A percentile compares a stretch with the other conserved stretches of the same genome.
Evolutionary conservation across 2,113 vertebrate species (phyloP).

Genomic region (Eidolon helvum): DNA sequence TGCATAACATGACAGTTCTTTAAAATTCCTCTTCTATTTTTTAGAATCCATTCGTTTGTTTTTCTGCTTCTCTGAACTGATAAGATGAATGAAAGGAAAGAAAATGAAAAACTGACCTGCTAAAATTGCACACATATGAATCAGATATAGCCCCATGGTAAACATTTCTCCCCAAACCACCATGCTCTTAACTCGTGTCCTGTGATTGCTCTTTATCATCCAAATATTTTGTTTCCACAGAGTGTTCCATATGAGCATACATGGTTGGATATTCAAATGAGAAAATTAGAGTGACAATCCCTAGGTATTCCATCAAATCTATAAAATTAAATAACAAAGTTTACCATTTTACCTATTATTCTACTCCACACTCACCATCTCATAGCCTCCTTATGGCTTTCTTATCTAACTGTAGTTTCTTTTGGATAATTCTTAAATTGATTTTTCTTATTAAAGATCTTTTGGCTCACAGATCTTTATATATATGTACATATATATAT

Average conservation of each 20-base stretch:
- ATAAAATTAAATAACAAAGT: neutral
- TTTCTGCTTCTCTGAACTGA: neutral
- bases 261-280: neutral
- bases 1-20: neutral
- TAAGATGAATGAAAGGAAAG: neutral
- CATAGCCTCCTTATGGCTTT: neutral
- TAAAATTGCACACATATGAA: neutral
- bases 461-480: neutral
- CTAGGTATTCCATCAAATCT: neutral
- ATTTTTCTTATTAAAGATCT: neutral
- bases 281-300: neutral
- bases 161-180: neutral
- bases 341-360: neutral
- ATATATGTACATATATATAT: too few species aligned
- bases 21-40: neutral
- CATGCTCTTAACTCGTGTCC: neutral
- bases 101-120: neutral
- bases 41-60: neutral
- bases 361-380: neutral
- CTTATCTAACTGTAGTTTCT: neutral
- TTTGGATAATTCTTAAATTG: neutral
- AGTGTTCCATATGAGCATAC: neutral
- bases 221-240: neutral
- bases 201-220: neutral
- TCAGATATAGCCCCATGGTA: neutral